Base-by-base conservation (phyloP, 2,888 invertebrate species). In the Cephus spinipes region DNA sequence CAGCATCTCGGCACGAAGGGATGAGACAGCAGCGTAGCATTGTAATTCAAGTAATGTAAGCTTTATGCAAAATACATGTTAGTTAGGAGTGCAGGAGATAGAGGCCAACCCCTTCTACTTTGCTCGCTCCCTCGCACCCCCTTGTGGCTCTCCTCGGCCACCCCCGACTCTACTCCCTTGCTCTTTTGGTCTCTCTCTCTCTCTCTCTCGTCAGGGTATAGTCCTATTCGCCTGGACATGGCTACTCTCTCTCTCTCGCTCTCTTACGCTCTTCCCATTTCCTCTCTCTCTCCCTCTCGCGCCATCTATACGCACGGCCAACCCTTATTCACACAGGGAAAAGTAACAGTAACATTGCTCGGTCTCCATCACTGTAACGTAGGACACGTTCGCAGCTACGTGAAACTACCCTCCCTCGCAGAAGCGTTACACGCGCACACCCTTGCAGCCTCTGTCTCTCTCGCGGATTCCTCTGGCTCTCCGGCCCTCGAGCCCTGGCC, bases 31-130 rank as follows among this genome's bases (percentile, higher is more conserved):
- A 85, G 84, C 84, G 86, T 86, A 88, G 89, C 89, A 90, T 90
- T 90, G 90, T 90, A 90, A 90, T 90, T 90, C 90, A 90, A 90
- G 90, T 90, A 90, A 90, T 90, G 90, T 90, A 90, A 90, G 90
- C 90, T 90, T 90, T 90, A 90, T 90, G 90, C 90, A 90, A 90
- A 90, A 90, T 90, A 90, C 90, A 90, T 90, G 90, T 90, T 90
- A 90, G 90, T 90, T 90, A 90, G 90, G 87, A 90, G 90, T 89
- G 90, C 89, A 88, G 85, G 89, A 90, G 90, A 89, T 89, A 89
- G 89, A 89, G 83, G 71, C 75, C 36, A 68, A 68, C 34, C 75
- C 55, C 36, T 73, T 32, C 76, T 73, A 77, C 69, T 84, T 84
- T 83, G 77, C 80, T 79, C 82, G 79, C 80, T 79, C 82, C 79